phyloP scores from a whole-genome alignment of 1,140 invertebrate species.

The Polypedilum pembai region DNA sequence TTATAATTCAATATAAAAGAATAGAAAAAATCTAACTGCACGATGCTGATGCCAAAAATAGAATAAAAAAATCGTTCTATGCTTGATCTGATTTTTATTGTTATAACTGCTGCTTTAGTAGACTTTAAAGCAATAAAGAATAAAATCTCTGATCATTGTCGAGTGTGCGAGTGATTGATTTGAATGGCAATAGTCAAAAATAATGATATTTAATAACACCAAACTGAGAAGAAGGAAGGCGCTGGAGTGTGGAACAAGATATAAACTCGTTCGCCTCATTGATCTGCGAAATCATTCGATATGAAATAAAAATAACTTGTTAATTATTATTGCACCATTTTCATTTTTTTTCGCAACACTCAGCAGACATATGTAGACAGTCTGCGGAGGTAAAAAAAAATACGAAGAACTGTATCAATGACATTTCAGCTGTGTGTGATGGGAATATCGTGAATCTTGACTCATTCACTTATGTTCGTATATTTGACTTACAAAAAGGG shows the following conservation, averaged over 20 bases:
- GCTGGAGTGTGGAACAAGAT: neutral
- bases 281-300: neutral
- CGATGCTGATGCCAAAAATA: constrained; percentile 14
- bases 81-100: too few relatives aligned
- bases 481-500: too few relatives aligned
- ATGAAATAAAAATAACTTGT: neutral
- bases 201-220: neutral
- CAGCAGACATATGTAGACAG: too few relatives aligned
- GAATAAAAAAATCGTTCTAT: neutral
- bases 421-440: too few relatives aligned
- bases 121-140: too few relatives aligned
- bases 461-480: neutral
- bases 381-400: neutral
- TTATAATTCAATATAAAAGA: neutral
- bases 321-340: constrained; percentile 19
- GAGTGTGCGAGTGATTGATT: neutral
- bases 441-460: constrained; percentile 4
- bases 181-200: neutral
- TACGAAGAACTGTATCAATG: constrained; percentile 6
- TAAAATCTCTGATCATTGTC: neutral
- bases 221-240: neutral
- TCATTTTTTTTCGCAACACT: neutral
- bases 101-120: too few relatives aligned
- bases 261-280: neutral
- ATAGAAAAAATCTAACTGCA: neutral